Evolutionary conservation across 2,888 invertebrate species (phyloP), one percentile per base, ranked within the genome.

Genomic region (Calliphora vomitoria): DNA sequence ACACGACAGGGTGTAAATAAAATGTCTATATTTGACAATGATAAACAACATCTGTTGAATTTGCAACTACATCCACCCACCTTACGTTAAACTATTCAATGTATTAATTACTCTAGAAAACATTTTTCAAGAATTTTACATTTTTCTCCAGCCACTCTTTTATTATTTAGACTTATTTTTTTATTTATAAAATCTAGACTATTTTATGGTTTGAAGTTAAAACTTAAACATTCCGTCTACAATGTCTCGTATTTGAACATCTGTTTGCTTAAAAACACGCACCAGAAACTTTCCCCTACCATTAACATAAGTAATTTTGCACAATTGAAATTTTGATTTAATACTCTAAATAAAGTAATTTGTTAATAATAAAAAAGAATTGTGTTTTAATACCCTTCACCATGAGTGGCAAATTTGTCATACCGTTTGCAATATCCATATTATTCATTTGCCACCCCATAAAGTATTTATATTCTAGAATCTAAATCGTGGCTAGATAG

Each of bases 21-120:
- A 53, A 20, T 25, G 20, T 55, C 18, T 8, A 8, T 69, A 18
- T 20, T 35, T 38, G 50, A 53, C 13, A 50, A 13, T 64, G 62
- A 75, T 35, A 18, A 11, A 50, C 35, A 76, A 10, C 53, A 76
- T 25, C 50, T 64, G 64, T 25, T 74, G 20, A 58, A 4, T 15
- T 25, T 13, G 13, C 13, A 13, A 38, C 3, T 44, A 74, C 60
- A 31, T 41, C 74, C 20, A 74, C 44, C 5, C 3, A 50, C 10
- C 13, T 3, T 55, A 18, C 44, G 11, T 44, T 44, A 44, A 13
- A 8, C 1, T 44, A 44, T 35, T 5, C 6, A 35, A 35, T 1
- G 25, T 25, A 25, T 25, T 25, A 25, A 25, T 25, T 35, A 35
- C 6, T 35, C 4, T 35, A 6, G 6, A 35, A 35, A 35, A 25